Evolutionary conservation across 2,888 invertebrate species (phyloP), one percentile per base, ranked within the genome.

Genomic region (Stenotaenia linearis): DNA sequence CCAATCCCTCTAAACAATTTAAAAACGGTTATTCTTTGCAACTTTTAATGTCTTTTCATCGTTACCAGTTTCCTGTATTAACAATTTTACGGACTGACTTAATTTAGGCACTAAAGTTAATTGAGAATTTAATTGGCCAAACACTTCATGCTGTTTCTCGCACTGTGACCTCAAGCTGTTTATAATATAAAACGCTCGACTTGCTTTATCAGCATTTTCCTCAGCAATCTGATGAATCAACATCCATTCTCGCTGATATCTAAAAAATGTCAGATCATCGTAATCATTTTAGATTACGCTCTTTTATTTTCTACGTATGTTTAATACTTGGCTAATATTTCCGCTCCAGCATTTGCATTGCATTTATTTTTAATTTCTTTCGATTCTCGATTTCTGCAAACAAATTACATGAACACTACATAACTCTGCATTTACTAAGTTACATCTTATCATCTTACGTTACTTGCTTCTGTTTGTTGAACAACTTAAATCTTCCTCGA

Each of bases 181-280:
- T 69, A 91, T 90, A 79, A 86, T 84, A 69, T 85, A 83, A 77
- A 90, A 86, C 7, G 85, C 84, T 79, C 84, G 86, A 81, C 85
- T 89, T 9, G 92, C 92, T 83, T 87, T 87, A 32, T 84, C 84
- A 0, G 89, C 88, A 84, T 92, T 93, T 78, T 88, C 88, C 83
- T 92, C 92, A 0, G 92, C 91, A 80, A 90, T 88, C 81, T 89
- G 88, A 82, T 93, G 93, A 75, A 93, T 85, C 83, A 91, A 90
- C 21, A 89, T 90, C 93, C 93, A 93, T 81, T 91, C 88, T 75
- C 90, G 87, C 85, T 93, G 92, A 85, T 91, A 93, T 85, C 82
- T 80, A n/a, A 37, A 9, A 21, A 12, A 15, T 40, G 40, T n/a
- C 25, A 69, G 10, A 69, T 3, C 12, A 61, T 10, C 12, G 40